Evolutionary conservation across 2,888 invertebrate genomes (phyloP), one percentile per base, ranked within the genome.

Genomic region (Chromoteleia sp.): DNA sequence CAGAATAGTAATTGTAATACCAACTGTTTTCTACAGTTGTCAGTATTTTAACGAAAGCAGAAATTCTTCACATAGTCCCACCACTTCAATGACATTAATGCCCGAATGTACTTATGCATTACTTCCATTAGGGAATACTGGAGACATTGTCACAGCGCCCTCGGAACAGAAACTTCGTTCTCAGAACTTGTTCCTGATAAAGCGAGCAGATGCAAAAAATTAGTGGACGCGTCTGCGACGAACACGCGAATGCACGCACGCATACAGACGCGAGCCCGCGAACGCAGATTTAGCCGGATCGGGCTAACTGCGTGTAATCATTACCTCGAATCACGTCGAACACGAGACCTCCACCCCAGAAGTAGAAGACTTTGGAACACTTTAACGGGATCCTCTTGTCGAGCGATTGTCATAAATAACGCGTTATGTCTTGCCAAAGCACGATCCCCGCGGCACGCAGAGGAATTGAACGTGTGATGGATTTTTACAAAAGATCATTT

Each of bases 301-400:
- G n/a, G 36, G 19, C 63, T 36, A 21, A 48, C 63, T 36, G 48
- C 63, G 48, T 30, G 63, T 61, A 73, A 73, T 73, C 52, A 73
- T 73, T 61, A 73, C 61, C 73, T 68, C 21, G 56, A 68, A 68
- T 68, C 68, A 54, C 54, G 19, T 43, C 15, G 73, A 50, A 70
- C 70, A 70, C 15, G 61, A 15, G 61, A 61, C 73, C 56, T 29
- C 61, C 61, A 50, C 61, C 48, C 52, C 73, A 17, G 61, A 61
- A 56, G 45, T 68, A n/a, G 30, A 56, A 33, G 54, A 56, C 56
- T 68, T 41, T 56, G 2, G 17, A 56, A 36, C 36, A 61, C 30
- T 73, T 73, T 73, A 73, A 73, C 73, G 54, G 73, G 63, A 73
- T 17, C 43, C 30, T 21, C 29, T 25, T 52, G 73, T 19, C 19